Evolutionary conservation across 1,140 invertebrate species (phyloP).

Genomic region (Cephus cinctus): DNA sequence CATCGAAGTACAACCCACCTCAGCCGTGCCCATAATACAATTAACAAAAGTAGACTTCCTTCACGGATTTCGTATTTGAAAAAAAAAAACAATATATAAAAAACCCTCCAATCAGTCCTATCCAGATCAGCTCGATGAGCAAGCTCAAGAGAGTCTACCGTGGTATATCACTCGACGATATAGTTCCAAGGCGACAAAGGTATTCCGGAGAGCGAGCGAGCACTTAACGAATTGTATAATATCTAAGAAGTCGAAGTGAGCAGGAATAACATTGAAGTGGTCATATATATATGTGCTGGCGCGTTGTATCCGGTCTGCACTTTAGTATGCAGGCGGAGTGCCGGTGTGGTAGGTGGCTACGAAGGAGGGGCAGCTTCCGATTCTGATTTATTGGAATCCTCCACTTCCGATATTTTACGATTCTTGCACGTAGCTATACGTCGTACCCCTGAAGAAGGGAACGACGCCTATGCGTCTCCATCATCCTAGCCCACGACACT

Average conservation of each 20-base stretch:
- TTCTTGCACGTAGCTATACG: constrained; percentile 6
- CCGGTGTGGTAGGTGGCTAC: constrained; percentile 38
- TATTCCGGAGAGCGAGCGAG: background rate
- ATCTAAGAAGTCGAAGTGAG: background rate
- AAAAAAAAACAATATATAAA: too few relatives aligned
- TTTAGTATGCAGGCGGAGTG: constrained; percentile 52
- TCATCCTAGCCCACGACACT: too few relatives aligned
- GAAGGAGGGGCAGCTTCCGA: constrained; percentile 46
- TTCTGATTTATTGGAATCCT: constrained; percentile 52
- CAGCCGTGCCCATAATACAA: too few relatives aligned
- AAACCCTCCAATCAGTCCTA: too few relatives aligned
- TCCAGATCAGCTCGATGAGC: background rate
- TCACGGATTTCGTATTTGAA: too few relatives aligned
- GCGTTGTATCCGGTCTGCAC: constrained; percentile 50
- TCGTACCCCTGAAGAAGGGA: too few relatives aligned
- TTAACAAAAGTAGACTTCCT: too few relatives aligned
- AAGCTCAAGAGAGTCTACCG: background rate
- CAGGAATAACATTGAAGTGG: constrained; percentile 31
- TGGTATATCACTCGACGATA: background rate
- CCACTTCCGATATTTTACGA: constrained; percentile 44
- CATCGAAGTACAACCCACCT: too few relatives aligned
- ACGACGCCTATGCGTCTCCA: too few relatives aligned
- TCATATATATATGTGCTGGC: constrained; percentile 42
- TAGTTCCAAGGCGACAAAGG: background rate
- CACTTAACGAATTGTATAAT: background rate